These are phyloP conservation scores for Gavia stellata DNA, from an alignment of 2,113 vertebrate genomes.

Conservation along the genomic window DNA sequence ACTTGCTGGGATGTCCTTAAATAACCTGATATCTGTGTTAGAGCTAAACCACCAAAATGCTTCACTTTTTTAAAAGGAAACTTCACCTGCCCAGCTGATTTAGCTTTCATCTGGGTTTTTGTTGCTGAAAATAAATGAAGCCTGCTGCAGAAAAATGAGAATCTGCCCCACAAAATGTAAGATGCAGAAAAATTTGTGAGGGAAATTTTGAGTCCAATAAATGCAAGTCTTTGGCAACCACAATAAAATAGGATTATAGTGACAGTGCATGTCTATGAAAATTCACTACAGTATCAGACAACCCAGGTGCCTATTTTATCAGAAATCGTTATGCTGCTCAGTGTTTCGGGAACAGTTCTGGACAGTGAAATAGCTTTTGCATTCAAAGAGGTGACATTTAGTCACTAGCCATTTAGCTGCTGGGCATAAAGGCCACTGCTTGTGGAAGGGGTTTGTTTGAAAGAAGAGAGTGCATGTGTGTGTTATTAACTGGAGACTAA, in stretches of 20 bases:
- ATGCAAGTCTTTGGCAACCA: neutral
- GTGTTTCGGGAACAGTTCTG: constrained; percentile 7
- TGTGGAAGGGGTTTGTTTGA: neutral
- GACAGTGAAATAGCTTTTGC: constrained; percentile 11
- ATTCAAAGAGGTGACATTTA: neutral
- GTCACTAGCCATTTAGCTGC: neutral
- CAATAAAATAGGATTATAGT: neutral
- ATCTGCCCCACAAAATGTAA: neutral
- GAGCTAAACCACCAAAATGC: neutral
- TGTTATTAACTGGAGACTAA: neutral
- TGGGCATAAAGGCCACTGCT: neutral
- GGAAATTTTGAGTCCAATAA: neutral
- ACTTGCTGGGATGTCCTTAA: neutral
- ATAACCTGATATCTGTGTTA: neutral
- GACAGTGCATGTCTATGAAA: neutral
- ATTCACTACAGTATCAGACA: neutral
- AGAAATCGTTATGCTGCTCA: constrained; percentile 9
- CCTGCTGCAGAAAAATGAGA: neutral
- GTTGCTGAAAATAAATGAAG: neutral
- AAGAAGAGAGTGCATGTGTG: neutral
- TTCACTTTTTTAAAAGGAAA: neutral
- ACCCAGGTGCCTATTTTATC: constrained; percentile 31
- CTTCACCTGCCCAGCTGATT: neutral
- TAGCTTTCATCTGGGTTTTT: neutral
- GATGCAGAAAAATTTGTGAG: neutral